Evolutionary conservation across 1,140 invertebrate genomes (phyloP).

Genomic region (Drosophila triauraria): DNA sequence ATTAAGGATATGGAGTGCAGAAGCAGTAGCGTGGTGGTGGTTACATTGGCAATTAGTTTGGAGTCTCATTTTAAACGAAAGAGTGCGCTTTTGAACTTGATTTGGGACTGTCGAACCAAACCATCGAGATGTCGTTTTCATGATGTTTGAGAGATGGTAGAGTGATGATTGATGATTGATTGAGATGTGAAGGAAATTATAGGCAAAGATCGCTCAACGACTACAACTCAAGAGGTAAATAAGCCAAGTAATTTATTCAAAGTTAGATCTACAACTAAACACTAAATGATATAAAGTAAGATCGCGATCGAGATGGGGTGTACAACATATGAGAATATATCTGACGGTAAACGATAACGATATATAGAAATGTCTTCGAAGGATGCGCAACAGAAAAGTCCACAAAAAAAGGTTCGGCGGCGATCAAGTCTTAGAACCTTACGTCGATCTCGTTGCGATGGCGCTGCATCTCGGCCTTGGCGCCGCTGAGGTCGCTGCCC

Average conservation of each 20-base stretch:
- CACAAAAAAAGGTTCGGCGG: constrained; percentile 24
- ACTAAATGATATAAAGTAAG: constrained; percentile 52
- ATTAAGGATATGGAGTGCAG: constrained; percentile 6
- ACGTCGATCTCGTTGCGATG: constrained; percentile 86
- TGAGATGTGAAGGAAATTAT: constrained; percentile 38
- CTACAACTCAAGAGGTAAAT: constrained; percentile 43
- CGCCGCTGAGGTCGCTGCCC: constrained; percentile 85
- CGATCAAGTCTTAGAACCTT: constrained; percentile 73
- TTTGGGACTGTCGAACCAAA: constrained; percentile 67
- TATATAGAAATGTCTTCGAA: constrained; percentile 82
- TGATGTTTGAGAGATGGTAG: constrained; percentile 38
- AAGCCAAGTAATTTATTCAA: constrained; percentile 55
- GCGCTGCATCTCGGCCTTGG: constrained; percentile 86
- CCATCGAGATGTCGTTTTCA: constrained; percentile 59
- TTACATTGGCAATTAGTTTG: constrained; percentile 63
- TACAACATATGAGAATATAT: constrained; percentile 72
- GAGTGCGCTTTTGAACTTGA: constrained; percentile 78
- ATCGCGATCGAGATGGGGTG: constrained; percentile 47
- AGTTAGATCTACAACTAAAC: constrained; percentile 46
- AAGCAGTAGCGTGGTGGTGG: constrained; percentile 35
- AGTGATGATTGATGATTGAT: constrained; percentile 40
- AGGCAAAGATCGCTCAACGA: constrained; percentile 10
- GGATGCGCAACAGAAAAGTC: constrained; percentile 62
- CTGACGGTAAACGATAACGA: constrained; percentile 61
- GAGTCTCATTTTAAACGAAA: constrained; percentile 79